Evolutionary conservation across 1,140 invertebrate genomes (phyloP), one percentile per base, ranked within the genome.

Genomic region (Zaprionus lachaisei): DNA sequence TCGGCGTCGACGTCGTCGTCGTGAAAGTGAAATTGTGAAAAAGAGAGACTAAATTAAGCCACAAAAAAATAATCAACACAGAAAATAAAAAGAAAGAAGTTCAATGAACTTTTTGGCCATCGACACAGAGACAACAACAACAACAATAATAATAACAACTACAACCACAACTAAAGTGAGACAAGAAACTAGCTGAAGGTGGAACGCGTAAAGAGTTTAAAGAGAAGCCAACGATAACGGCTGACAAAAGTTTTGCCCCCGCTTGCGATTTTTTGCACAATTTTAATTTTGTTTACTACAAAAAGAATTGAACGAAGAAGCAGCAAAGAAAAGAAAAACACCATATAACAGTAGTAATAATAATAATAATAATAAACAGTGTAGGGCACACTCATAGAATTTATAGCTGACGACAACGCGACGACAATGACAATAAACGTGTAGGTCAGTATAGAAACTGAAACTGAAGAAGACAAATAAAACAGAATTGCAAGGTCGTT

Each of bases 41-140:
- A 31, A 31, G 28, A 81, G 49, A 70, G 68, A 66, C 73, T 66
- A 83, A 79, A 79, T 64, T 55, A 84, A 89, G 65, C 58, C 71
- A 80, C 77, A 77, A 85, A 81, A 58, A 58, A 54, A 69, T 62
- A 72, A 64, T 47, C 54, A 66, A 56, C 77, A 61, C 72, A 58
- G 70, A 65, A 72, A 70, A 69, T 57, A 75, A 69, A 74, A 64
- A 41, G 71, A 76, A 62, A 76, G 71, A 65, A 80, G 84, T 85
- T 89, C 79, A 85, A 85, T 65, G 85, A 89, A 90, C 84, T 85
- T 90, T 81, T 86, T 86, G 47, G 71, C 81, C 79, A 84, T 89
- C 90, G 75, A 86, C 74, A 73, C 69, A 66, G 57, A 65, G 61
- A 62, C 77, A 83, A 75, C 47, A 64, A 51, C 31, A 61, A 28